phyloP scores from a whole-genome alignment of 2,888 invertebrate genomes.

The Nephrotoma flavescens region DNA sequence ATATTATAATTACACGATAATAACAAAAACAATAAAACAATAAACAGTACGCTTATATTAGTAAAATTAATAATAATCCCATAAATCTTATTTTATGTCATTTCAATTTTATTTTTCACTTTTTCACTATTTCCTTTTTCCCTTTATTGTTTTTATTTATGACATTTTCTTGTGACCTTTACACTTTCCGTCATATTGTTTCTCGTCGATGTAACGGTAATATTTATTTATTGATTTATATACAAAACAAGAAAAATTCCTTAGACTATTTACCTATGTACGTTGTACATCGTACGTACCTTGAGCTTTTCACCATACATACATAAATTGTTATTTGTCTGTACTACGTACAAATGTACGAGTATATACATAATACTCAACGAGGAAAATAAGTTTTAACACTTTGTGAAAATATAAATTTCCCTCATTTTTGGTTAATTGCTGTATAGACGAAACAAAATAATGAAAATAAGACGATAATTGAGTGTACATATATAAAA shows the following conservation, averaged over 20 bases:
- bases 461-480: not conserved
- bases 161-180: not conserved
- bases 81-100: not conserved
- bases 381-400: not conserved
- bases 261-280: not conserved
- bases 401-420: not conserved
- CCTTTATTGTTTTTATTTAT: not conserved
- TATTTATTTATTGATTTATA: not conserved
- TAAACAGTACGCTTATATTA: too few species aligned
- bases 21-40: too few species aligned
- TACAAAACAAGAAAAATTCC: not conserved
- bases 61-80: not conserved
- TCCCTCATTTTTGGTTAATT: not conserved
- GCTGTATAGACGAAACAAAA: not conserved
- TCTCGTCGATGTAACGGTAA: not conserved
- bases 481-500: not conserved
- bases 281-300: not conserved
- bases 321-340: not conserved
- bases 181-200: not conserved
- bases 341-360: not conserved
- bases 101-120: not conserved
- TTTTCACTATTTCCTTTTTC: not conserved
- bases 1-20: too few species aligned
- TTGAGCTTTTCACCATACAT: not conserved
- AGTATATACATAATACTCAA: too few species aligned